A percentile compares a stretch with the other conserved stretches of the same genome.
phyloP scores from a whole-genome alignment of 1,140 invertebrate genomes.

The Mya arenaria region DNA sequence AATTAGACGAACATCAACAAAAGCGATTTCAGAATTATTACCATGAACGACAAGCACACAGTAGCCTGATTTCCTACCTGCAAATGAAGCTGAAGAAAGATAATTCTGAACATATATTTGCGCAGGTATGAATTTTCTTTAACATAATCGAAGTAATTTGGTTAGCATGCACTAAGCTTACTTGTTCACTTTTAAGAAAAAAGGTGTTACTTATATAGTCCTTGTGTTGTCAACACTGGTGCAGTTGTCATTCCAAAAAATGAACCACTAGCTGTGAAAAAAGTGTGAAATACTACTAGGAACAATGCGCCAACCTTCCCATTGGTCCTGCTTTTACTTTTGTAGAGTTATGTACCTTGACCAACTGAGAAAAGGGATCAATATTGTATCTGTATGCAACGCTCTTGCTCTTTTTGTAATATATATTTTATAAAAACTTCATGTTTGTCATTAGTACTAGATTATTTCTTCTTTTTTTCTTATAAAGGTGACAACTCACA shows the following conservation, averaged over 20 bases:
- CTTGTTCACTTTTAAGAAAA: not conserved
- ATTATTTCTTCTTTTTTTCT: too few relatives aligned
- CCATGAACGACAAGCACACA: slow-evolving; percentile 11
- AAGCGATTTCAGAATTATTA: not conserved
- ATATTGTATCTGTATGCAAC: too few relatives aligned
- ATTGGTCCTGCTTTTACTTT: too few relatives aligned
- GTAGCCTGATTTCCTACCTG: slow-evolving; percentile 28
- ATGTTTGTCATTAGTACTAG: too few relatives aligned
- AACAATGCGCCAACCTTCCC: too few relatives aligned
- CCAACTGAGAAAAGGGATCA: too few relatives aligned
- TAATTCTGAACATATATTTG: slow-evolving; percentile 10
- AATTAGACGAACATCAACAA: not conserved
- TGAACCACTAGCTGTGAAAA: too few relatives aligned
- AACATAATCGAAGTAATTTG: not conserved
- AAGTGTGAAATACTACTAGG: too few relatives aligned
- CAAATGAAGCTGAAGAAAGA: not conserved
- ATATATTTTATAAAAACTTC: too few relatives aligned
- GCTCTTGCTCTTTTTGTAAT: too few relatives aligned
- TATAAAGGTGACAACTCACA: slow-evolving; percentile 38
- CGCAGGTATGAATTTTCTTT: slow-evolving; percentile 20
- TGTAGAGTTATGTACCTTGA: too few relatives aligned
- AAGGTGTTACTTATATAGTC: not conserved
- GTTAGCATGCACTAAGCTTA: not conserved
- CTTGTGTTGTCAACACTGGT: not conserved
- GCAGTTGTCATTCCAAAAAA: not conserved